Evolutionary conservation across 2,888 invertebrate genomes (phyloP).

Genomic region (Drosophila hamatofila): DNA sequence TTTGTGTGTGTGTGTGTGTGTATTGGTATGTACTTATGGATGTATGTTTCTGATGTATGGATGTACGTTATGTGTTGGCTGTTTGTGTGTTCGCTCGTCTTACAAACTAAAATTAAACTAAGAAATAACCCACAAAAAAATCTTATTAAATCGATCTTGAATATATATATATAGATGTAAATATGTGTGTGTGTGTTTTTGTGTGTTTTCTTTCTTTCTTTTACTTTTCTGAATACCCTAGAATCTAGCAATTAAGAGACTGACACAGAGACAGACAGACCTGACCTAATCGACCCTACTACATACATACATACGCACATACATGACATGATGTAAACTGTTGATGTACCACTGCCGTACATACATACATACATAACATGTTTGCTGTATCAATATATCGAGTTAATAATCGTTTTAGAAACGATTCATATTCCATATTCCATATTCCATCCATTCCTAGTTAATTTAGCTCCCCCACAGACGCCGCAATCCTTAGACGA

Average conservation of each 20-base stretch:
- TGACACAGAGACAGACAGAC: constrained; percentile 19
- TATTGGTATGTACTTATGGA: constrained; percentile 10
- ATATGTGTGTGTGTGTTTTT: constrained; percentile 12
- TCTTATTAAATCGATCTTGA: constrained; percentile 38
- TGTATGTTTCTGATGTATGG: constrained; percentile 5
- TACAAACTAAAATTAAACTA: constrained; percentile 75
- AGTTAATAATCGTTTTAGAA: constrained; percentile 63
- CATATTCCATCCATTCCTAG: constrained; percentile 3
- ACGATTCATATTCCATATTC: constrained; percentile 45
- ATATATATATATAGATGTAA: constrained; percentile 37
- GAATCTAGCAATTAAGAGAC: constrained; percentile 37
- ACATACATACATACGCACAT: constrained; percentile 37
- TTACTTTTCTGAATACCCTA: constrained; percentile 34
- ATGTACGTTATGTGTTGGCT: constrained; percentile 32
- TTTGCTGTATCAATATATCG: constrained; percentile 3
- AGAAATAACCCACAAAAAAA: constrained; percentile 56
- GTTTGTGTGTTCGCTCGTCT: constrained; percentile 39
- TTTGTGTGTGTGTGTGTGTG: constrained; percentile 20
- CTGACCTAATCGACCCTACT: constrained; percentile 1
- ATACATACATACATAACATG: constrained; percentile 22
- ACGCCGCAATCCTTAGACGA: constrained; percentile 87
- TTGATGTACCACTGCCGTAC: constrained; percentile 17
- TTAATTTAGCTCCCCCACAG: background rate
- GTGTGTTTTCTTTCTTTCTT: background rate
- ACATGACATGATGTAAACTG: constrained; percentile 16